Percentiles rank a stretch among this genome's conserved stretches.
Evolutionary conservation across 2,113 vertebrate species (phyloP).

Genomic region (Arizona elegans): DNA sequence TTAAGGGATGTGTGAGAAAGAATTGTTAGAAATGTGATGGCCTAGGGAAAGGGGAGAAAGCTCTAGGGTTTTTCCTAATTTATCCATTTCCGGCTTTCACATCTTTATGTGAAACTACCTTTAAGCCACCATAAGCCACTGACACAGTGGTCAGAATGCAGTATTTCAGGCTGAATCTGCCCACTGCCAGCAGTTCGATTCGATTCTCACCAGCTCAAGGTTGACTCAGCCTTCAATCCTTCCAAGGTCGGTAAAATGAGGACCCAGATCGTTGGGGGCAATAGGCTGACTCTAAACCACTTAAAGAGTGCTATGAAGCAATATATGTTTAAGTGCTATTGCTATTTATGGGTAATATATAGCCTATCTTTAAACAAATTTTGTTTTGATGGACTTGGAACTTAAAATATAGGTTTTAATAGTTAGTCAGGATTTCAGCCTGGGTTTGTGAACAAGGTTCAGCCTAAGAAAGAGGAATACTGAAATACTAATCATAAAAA

Average conservation of each 20-base stretch:
- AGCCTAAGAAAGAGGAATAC: background rate
- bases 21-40: background rate
- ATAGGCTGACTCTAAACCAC: background rate
- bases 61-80: background rate
- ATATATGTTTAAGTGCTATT: background rate
- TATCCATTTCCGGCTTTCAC: background rate
- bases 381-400: background rate
- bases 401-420: background rate
- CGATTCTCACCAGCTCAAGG: background rate
- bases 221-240: background rate
- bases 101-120: background rate
- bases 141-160: background rate
- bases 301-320: background rate
- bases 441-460: background rate
- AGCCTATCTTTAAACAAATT: background rate
- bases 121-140: background rate
- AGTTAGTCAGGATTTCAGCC: background rate
- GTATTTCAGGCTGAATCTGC: background rate
- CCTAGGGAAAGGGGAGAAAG: background rate
- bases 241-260: background rate
- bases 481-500: background rate
- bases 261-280: background rate
- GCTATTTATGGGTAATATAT: too few relatives aligned
- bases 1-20: background rate
- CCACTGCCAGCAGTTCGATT: background rate